These are phyloP conservation scores for Patagioenas fasciata DNA, from an alignment of 2,113 vertebrate species.

Conservation along the genomic window DNA sequence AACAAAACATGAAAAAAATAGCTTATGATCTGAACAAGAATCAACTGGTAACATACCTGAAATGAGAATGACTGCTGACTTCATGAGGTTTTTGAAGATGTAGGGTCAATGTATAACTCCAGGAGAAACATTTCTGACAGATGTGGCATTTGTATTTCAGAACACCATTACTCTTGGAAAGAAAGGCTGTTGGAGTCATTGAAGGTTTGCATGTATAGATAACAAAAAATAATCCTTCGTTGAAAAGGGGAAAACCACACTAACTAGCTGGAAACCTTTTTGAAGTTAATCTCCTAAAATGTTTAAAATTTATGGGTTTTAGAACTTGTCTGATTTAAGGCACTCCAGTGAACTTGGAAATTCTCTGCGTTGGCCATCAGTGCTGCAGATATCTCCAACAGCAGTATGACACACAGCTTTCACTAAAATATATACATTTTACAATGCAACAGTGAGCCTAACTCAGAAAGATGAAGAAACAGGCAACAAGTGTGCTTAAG, in stretches of 20 bases:
- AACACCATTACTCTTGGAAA: not conserved
- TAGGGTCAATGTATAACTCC: slow-evolving; percentile 79
- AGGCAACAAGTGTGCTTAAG: not conserved
- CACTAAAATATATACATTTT: not conserved
- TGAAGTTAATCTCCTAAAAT: not conserved
- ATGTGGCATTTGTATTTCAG: slow-evolving; percentile 80
- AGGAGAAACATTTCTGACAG: slow-evolving; percentile 81
- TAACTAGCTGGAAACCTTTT: not conserved
- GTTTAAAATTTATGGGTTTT: not conserved
- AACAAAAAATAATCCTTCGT: not conserved
- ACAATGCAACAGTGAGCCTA: not conserved
- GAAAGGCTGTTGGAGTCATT: not conserved
- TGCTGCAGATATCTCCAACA: not conserved
- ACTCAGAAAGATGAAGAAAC: not conserved
- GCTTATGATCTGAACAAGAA: not conserved
- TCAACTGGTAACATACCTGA: slow-evolving; percentile 61
- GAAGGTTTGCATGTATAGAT: not conserved
- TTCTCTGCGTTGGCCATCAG: not conserved
- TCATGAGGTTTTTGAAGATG: slow-evolving; percentile 79
- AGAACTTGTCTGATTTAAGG: not conserved
- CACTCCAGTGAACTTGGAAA: not conserved
- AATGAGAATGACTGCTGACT: slow-evolving; percentile 78
- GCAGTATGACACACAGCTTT: not conserved
- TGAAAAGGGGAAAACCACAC: not conserved
- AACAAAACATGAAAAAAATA: not conserved